These are phyloP conservation scores for Nomada fucata DNA, from an alignment of 2,888 invertebrate species.

Conservation along the genomic window DNA sequence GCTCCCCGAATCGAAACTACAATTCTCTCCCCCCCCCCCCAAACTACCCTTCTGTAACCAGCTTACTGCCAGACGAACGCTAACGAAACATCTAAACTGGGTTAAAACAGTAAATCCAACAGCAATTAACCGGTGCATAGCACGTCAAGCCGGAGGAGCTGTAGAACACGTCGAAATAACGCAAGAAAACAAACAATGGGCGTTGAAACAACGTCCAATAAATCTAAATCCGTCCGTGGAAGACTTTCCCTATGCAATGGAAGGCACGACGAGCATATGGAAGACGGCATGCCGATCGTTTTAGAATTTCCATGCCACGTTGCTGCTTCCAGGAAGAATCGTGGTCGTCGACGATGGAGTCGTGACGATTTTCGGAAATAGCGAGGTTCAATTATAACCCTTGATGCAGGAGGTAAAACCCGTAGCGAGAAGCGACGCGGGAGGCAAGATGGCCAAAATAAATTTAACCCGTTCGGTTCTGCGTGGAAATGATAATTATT, in stretches of 20 bases:
- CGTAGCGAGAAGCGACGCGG: conserved; percentile 71
- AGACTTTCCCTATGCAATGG: conserved; percentile 18
- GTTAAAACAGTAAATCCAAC: neutral
- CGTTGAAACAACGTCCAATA: conserved; percentile 20
- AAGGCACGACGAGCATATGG: neutral
- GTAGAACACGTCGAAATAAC: conserved; percentile 13
- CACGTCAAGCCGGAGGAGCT: neutral
- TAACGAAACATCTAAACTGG: neutral
- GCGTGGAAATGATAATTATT: conserved; percentile 30
- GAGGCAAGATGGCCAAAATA: conserved; percentile 63
- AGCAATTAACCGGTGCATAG: neutral
- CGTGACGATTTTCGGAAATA: conserved; percentile 68
- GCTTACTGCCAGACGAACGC: neutral
- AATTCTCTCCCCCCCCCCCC: too few species aligned
- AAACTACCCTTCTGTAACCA: too few species aligned
- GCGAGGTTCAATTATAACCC: conserved; percentile 65
- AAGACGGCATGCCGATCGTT: conserved; percentile 46
- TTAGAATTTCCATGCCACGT: conserved; percentile 51
- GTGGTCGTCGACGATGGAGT: conserved; percentile 15
- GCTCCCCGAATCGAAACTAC: too few species aligned
- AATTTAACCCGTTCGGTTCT: conserved; percentile 37
- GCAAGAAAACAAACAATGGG: conserved; percentile 22
- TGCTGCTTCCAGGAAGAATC: conserved; percentile 49
- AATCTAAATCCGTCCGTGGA: conserved; percentile 40
- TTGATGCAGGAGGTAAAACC: conserved; percentile 71